phyloP scores from a whole-genome alignment of 2,888 invertebrate species.

The Aphodius sticticus region DNA sequence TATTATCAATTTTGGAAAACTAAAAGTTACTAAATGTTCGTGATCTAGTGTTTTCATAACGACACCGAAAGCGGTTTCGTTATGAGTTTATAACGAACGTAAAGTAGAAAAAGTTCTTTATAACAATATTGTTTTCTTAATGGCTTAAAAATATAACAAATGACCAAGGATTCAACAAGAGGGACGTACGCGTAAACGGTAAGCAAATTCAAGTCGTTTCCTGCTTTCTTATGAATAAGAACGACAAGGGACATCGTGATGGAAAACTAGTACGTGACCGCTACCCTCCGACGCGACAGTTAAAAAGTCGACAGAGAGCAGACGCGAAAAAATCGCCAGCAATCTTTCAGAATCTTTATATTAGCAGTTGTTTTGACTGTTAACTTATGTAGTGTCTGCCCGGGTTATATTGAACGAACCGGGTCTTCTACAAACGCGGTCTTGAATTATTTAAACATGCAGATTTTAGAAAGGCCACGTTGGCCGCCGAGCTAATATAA shows the following conservation, averaged over 20 bases:
- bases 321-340: conserved; percentile 52
- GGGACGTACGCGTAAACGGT: no score
- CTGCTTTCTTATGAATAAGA: conserved; percentile 22
- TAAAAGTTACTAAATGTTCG: no score
- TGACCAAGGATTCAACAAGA: no score
- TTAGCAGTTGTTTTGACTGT: conserved; percentile 51
- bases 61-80: no score
- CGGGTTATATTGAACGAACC: conserved; percentile 51
- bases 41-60: no score
- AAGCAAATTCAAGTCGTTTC: not conserved
- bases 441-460: conserved; percentile 55
- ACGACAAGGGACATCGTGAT: conserved; percentile 12
- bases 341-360: conserved; percentile 60
- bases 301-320: conserved; percentile 14
- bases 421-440: conserved; percentile 16
- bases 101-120: no score
- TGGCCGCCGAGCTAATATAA: not conserved
- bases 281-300: not conserved
- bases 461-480: conserved; percentile 39
- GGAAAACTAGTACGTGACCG: conserved; percentile 26
- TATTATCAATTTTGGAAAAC: no score
- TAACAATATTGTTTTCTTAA: no score
- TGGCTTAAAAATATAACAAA: no score
- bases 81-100: no score
- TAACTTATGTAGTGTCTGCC: conserved; percentile 56